Conservation (phyloP, 2,888 invertebrate genomes). For the Argyra leucocephala region DNA sequence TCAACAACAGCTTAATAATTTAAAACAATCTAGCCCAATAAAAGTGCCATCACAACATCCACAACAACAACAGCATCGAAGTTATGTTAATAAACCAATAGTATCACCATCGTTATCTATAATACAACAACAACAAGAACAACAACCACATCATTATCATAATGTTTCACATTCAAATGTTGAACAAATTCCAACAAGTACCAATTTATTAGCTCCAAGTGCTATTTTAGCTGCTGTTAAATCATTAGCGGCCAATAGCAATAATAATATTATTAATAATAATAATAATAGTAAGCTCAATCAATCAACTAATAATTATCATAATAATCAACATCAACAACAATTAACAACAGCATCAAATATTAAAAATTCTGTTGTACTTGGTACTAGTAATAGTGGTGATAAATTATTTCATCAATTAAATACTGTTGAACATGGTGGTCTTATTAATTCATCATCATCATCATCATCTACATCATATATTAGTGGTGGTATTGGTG, state of each 20-base stretch:
- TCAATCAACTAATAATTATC: conserved; percentile 20
- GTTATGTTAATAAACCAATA: not conserved
- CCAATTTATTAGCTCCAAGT: conserved; percentile 26
- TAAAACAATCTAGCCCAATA: conserved; percentile 18
- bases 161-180: not conserved
- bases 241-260: conserved; percentile 22
- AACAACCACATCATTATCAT: not conserved
- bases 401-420: not conserved
- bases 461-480: not conserved
- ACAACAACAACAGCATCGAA: conserved; percentile 7
- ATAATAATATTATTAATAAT: conserved; percentile 16
- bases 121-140: not conserved
- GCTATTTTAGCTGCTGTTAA: conserved; percentile 27
- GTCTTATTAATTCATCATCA: not conserved
- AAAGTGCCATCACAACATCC: conserved; percentile 18
- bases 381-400: not conserved
- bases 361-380: not conserved
- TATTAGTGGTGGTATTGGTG: conserved; percentile 1
- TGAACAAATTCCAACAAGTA: conserved; percentile 22
- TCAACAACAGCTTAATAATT: conserved; percentile 19
- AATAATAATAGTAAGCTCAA: conserved; percentile 14
- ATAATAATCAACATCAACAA: conserved; percentile 18
- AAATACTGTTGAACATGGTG: not conserved
- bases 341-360: not conserved
- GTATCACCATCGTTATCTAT: not conserved